Base-by-base conservation (phyloP, 2,888 invertebrate species). In the Ornithoptera alexandrae region DNA sequence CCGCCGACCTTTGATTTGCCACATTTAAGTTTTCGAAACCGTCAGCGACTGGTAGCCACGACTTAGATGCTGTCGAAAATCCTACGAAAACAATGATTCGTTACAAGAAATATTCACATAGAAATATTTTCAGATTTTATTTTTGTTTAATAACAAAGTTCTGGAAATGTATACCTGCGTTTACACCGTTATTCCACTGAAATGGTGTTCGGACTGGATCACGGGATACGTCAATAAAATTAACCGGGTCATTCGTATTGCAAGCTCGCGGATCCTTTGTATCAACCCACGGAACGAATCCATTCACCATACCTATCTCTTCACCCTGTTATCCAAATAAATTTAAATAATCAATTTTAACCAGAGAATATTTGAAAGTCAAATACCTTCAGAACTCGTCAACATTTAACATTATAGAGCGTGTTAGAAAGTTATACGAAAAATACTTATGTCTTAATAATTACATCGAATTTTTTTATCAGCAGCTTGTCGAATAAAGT, bases 131-230 rank as follows among this genome's bases (percentile, higher is more conserved):
- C 18, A 15, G 0, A 1, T 50, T 12, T 15, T 18, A 1, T 50
- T 17, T 17, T 50, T 4, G 10, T 39, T 39, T 39, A 39, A 39
- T 39, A 39, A 1, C 6, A 39, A 7, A 7, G 39, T 50, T 12
- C 17, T 24, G 15, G n/a, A 56, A 64, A 60, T 58, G 50, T 62
- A 71, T 80, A 91, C 96, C 96, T 79, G 95, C 95, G 76, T 94
- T 93, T 68, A 77, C 84, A 0, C 89, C 85, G 36, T 80, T 83
- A 77, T 93, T 94, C 97, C 97, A 97, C 77, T 97, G 97, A 81
- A 95, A 96, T 0, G 97, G 97, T 0, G 97, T 96, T n/a, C 97
- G 92, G 61, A 92, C 94, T 0, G 96, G 96, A 83, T 97, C 97
- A 50, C 97, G 93, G 22, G 95, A 94, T 1, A 90, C 88, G 18